Evolutionary conservation across 2,888 invertebrate species (phyloP).

Genomic region (Venusia cambrica): DNA sequence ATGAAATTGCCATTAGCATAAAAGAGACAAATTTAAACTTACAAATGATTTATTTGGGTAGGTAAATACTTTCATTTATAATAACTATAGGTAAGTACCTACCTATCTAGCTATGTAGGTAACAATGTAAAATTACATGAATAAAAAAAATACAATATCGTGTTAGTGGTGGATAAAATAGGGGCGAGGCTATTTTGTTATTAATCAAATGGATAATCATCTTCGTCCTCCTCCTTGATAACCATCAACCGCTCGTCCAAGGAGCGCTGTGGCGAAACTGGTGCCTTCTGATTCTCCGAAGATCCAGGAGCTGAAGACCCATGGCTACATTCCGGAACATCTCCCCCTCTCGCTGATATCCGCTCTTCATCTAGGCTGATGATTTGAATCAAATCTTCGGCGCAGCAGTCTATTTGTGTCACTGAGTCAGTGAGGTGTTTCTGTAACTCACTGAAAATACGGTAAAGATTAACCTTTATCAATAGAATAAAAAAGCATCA

Average conservation of each 20-base stretch:
- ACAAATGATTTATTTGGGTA: too few species aligned
- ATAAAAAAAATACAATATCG: too few species aligned
- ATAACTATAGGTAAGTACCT: too few species aligned
- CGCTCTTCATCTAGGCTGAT: constrained; percentile 55
- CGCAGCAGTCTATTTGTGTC: constrained; percentile 47
- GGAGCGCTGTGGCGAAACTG: background rate
- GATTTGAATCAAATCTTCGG: constrained; percentile 50
- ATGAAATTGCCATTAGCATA: too few species aligned
- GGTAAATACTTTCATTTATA: too few species aligned
- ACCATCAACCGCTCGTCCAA: constrained; percentile 37
- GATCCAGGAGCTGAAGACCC: constrained; percentile 3
- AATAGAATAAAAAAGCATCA: too few species aligned
- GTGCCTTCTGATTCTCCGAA: background rate
- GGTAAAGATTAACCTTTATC: too few species aligned
- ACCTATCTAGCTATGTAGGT: too few species aligned
- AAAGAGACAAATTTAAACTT: too few species aligned
- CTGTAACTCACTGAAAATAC: constrained; percentile 38
- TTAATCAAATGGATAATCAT: constrained; percentile 51
- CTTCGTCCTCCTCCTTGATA: constrained; percentile 56
- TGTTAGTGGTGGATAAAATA: too few species aligned
- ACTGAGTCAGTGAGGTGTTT: constrained; percentile 45
- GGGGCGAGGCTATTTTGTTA: constrained; percentile 13
- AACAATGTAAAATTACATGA: too few species aligned
- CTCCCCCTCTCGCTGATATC: constrained; percentile 44
- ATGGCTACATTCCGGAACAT: constrained; percentile 26